A percentile compares a stretch with the other conserved stretches of the same genome.
These are phyloP conservation scores for Botrylloides violaceus DNA, from an alignment of 23 tunicate genomes.

Conservation along the genomic window DNA sequence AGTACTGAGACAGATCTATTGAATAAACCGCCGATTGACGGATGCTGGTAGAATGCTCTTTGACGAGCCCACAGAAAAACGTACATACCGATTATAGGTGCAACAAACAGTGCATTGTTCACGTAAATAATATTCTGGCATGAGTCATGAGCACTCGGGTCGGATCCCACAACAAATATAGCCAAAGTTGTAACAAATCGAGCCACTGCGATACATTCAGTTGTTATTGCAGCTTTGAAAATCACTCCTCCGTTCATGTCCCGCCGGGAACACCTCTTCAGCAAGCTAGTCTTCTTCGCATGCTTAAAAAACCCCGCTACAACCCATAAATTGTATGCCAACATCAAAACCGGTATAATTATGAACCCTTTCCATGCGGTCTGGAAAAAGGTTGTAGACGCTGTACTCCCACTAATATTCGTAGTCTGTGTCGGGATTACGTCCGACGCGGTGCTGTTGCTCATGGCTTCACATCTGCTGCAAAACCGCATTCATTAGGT, in stretches of 20 bases:
- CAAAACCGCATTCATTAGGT: too few species aligned
- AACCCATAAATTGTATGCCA: not conserved
- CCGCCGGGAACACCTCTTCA: not conserved
- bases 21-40: constrained; percentile 11
- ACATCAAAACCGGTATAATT: not conserved
- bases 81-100: not conserved
- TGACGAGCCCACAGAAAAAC: constrained; percentile 15
- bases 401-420: too few species aligned
- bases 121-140: not conserved
- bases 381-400: too few species aligned
- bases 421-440: too few species aligned
- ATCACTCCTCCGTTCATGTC: constrained; percentile 15
- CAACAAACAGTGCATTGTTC: not conserved
- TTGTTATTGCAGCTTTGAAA: not conserved
- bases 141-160: not conserved
- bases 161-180: not conserved
- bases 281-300: not conserved
- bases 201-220: not conserved
- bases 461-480: too few species aligned
- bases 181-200: not conserved
- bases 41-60: constrained; percentile 19
- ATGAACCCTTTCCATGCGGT: not conserved
- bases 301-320: not conserved
- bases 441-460: too few species aligned
- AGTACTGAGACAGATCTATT: constrained; percentile 4